These are phyloP conservation scores for Illadopsis cleaveri DNA, from an alignment of 2,113 vertebrate genomes.

Conservation along the genomic window DNA sequence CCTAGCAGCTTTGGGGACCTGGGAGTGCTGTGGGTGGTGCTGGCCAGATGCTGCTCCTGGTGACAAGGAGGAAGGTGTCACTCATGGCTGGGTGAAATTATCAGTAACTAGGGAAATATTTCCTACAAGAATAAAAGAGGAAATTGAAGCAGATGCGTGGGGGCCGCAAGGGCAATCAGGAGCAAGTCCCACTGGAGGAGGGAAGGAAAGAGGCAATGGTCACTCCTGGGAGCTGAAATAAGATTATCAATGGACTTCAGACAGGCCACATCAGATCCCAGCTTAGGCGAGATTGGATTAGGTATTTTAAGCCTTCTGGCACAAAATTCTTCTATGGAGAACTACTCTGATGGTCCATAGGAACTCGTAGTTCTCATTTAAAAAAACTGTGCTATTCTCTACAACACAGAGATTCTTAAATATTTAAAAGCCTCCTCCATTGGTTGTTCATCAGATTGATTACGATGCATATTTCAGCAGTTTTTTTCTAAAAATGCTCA, in stretches of 20 bases:
- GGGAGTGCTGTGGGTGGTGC: background rate
- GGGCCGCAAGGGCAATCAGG: background rate
- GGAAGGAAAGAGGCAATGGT: background rate
- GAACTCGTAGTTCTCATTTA: conserved; percentile 16
- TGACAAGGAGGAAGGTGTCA: background rate
- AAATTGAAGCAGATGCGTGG: background rate
- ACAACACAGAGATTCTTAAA: conserved; percentile 46
- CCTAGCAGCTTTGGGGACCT: background rate
- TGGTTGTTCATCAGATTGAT: conserved; percentile 65
- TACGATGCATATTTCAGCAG: conserved; percentile 68
- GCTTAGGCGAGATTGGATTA: background rate
- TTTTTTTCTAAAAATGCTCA: conserved; percentile 66
- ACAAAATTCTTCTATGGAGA: background rate
- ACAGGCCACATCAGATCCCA: background rate
- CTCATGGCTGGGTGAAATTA: background rate
- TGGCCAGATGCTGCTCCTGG: accelerated
- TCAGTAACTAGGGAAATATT: background rate
- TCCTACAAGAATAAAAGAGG: background rate
- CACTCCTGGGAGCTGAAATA: background rate
- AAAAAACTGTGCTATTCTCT: conserved; percentile 39
- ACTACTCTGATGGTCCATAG: background rate
- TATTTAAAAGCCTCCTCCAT: conserved; percentile 47
- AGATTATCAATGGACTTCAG: background rate
- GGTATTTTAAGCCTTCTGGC: background rate
- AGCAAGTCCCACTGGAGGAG: background rate